Evolutionary conservation across 2,888 invertebrate species (phyloP).

Genomic region (Philopedon plagiatum): DNA sequence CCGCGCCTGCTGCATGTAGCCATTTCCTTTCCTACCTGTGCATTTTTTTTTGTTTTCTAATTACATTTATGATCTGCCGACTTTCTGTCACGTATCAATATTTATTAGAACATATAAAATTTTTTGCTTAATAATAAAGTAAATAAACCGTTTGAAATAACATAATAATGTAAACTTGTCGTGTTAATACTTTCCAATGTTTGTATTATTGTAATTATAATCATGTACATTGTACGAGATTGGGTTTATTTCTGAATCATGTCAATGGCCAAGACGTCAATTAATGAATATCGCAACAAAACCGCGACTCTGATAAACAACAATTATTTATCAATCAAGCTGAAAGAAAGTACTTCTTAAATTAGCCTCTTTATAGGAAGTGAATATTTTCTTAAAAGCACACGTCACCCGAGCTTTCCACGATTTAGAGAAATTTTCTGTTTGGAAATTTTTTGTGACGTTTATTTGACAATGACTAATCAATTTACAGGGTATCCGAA

Average conservation of each 20-base stretch:
- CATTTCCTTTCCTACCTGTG: too few relatives aligned
- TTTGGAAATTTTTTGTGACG: too few relatives aligned
- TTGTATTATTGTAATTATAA: conserved; percentile 4
- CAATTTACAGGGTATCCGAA: too few relatives aligned
- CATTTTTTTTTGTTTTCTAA: background rate
- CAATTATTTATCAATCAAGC: background rate
- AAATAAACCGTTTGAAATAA: conserved; percentile 1
- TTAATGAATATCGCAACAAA: background rate
- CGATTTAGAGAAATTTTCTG: too few relatives aligned
- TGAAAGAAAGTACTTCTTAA: background rate
- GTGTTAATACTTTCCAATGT: conserved; percentile 11
- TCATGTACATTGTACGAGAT: background rate
- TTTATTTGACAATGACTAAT: too few relatives aligned
- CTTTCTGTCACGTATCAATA: too few relatives aligned
- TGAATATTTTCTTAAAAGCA: too few relatives aligned
- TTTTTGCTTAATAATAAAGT: background rate
- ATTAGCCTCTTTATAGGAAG: too few relatives aligned
- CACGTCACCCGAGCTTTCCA: too few relatives aligned
- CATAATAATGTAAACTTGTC: background rate
- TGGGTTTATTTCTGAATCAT: conserved; percentile 24
- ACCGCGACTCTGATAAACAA: background rate
- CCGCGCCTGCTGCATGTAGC: too few relatives aligned
- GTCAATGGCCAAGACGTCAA: conserved; percentile 14
- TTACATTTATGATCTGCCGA: too few relatives aligned
- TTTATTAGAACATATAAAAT: background rate